Percentiles rank a stretch among this genome's conserved stretches.
Evolutionary conservation across 2,113 vertebrate genomes (phyloP).

Genomic region (Morphnarchus princeps): DNA sequence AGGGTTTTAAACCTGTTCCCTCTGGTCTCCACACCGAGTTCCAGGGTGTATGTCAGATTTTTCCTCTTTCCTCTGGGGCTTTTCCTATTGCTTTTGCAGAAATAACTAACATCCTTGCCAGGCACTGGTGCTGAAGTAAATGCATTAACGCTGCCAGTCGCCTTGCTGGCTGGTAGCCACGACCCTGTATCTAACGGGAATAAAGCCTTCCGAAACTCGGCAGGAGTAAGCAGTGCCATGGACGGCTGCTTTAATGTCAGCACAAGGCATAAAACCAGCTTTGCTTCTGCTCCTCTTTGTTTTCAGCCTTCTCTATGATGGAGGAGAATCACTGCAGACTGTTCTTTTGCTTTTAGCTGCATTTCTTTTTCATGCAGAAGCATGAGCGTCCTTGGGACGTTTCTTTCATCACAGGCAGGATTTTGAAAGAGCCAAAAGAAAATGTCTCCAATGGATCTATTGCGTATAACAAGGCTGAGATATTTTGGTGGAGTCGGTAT

Average conservation of each 20-base stretch:
- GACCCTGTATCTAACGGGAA: background rate
- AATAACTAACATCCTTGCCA: background rate
- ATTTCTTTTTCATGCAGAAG: background rate
- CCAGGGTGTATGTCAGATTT: background rate
- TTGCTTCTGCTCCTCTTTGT: background rate
- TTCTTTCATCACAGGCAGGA: background rate
- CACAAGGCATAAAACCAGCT: background rate
- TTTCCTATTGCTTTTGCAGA: background rate
- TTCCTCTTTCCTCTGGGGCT: background rate
- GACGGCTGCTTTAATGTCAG: background rate
- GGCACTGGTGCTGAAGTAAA: background rate
- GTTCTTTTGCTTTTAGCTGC: background rate
- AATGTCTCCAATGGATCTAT: background rate
- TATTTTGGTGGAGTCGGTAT: background rate
- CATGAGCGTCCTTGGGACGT: background rate
- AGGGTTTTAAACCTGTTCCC: background rate
- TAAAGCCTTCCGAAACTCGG: background rate
- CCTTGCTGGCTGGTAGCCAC: background rate
- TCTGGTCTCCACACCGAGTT: background rate
- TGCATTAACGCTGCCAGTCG: background rate
- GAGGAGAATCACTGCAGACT: background rate
- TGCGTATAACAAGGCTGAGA: background rate
- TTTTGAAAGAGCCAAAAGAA: background rate
- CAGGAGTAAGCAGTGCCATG: background rate
- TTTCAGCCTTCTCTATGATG: background rate